A percentile compares a stretch with the other conserved stretches of the same genome.
These are phyloP conservation scores for Enteromius treurensis DNA, from an alignment of 2,797 vertebrate species.

Conservation along the genomic window DNA sequence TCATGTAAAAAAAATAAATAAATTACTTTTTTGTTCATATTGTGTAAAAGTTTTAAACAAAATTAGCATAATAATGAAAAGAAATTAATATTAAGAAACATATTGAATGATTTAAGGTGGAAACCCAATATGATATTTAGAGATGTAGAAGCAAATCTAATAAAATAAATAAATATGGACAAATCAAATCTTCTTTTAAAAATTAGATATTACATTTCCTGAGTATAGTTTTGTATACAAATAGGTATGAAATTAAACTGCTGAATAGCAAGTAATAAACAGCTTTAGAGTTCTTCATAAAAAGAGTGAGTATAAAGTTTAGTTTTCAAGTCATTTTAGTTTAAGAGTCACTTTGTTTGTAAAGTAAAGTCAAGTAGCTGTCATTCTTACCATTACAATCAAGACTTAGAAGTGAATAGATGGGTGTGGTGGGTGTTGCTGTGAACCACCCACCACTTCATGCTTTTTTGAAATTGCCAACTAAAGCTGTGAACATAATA, in stretches of 20 bases:
- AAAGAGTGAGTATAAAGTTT: background rate
- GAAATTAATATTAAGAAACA: background rate
- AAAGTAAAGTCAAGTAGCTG: background rate
- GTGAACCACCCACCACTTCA: background rate
- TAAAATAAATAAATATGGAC: background rate
- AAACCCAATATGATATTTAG: background rate
- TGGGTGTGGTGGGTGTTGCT: slow-evolving; percentile 23
- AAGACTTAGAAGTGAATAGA: background rate
- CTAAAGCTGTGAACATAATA: background rate
- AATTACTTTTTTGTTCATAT: background rate
- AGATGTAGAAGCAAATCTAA: background rate
- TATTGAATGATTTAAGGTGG: background rate
- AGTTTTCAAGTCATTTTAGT: background rate
- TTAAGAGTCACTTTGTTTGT: background rate
- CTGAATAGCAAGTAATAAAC: background rate
- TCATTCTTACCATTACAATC: slow-evolving; percentile 20
- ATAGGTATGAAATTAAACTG: background rate
- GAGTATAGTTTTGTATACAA: background rate
- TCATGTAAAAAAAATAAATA: too few species aligned
- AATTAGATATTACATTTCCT: background rate
- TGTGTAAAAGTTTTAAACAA: background rate
- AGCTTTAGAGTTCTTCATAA: background rate
- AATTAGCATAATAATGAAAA: background rate
- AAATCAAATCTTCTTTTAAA: background rate
- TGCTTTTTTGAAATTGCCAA: background rate